phyloP scores from a whole-genome alignment of 1,140 invertebrate genomes.

The Drosophila parabipectinata region DNA sequence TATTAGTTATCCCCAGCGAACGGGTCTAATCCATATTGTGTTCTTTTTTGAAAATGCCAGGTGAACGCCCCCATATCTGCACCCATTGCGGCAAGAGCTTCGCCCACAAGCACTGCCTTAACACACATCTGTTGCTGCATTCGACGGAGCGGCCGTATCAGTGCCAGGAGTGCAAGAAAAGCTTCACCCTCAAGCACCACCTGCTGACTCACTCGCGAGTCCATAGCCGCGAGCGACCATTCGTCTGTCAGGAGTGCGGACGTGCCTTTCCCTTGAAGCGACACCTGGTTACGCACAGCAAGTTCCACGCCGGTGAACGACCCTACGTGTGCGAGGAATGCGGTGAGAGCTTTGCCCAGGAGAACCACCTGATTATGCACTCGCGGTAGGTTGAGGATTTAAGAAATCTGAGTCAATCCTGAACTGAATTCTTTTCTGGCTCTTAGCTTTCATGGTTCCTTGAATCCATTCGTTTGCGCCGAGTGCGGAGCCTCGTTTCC shows the following conservation, averaged over 20 bases:
- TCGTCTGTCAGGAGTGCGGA: conserved; percentile 92
- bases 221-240: conserved; percentile 91
- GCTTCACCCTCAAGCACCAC: conserved; percentile 93
- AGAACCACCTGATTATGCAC: conserved; percentile 91
- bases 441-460: conserved; percentile 89
- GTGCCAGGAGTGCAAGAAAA: conserved; percentile 93
- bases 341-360: conserved; percentile 94
- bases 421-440: neutral
- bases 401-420: neutral
- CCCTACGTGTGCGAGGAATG: conserved; percentile 94
- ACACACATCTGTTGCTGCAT: conserved; percentile 91
- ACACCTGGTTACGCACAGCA: conserved; percentile 92
- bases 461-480: conserved; percentile 91
- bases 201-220: conserved; percentile 91
- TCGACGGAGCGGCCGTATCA: conserved; percentile 92
- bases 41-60: conserved; percentile 57
- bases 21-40: conserved; percentile 55
- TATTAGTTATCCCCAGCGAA: conserved; percentile 24
- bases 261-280: conserved; percentile 91
- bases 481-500: conserved; percentile 93
- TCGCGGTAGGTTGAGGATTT: conserved; percentile 85
- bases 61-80: conserved; percentile 92
- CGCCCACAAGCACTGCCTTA: conserved; percentile 92
- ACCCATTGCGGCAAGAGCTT: conserved; percentile 94
- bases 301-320: conserved; percentile 94